Conservation (phyloP, 2,888 invertebrate species). For the Sinopyrophorus schimmeli region DNA sequence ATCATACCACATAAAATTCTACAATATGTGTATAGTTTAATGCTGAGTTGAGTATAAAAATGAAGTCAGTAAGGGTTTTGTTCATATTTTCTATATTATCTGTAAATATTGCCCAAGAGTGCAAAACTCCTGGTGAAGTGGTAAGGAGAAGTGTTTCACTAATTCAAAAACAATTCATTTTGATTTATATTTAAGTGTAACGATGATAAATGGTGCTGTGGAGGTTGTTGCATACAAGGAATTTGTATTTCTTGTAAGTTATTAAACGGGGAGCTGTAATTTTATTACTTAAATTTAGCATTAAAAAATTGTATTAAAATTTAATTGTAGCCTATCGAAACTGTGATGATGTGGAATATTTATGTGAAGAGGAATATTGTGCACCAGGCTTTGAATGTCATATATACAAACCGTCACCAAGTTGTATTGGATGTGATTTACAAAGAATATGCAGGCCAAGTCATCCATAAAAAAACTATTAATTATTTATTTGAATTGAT, state of each 20-base stretch:
- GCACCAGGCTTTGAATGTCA: constrained; percentile 46
- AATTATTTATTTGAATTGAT: too few relatives aligned
- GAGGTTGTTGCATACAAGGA: constrained; percentile 61
- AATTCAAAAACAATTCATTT: too few relatives aligned
- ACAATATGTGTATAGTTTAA: too few relatives aligned
- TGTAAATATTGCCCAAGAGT: constrained; percentile 35
- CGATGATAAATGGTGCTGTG: constrained; percentile 62
- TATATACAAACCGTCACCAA: constrained; percentile 39
- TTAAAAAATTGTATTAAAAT: neutral
- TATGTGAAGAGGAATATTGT: constrained; percentile 44
- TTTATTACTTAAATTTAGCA: neutral
- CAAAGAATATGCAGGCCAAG: constrained; percentile 37
- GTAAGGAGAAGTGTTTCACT: constrained; percentile 37
- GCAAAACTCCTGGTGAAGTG: constrained; percentile 37
- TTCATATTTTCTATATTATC: too few relatives aligned
- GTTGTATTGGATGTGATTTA: constrained; percentile 43
- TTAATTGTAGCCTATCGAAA: constrained; percentile 42
- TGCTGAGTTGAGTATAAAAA: too few relatives aligned
- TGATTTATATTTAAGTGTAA: constrained; percentile 65
- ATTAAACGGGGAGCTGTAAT: neutral
- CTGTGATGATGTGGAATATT: constrained; percentile 41
- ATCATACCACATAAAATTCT: too few relatives aligned
- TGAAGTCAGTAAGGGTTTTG: too few relatives aligned
- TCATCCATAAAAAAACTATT: too few relatives aligned
- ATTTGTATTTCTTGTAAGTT: constrained; percentile 61